phyloP scores from a whole-genome alignment of 1,140 invertebrate genomes.

The Penaeus chinensis region DNA sequence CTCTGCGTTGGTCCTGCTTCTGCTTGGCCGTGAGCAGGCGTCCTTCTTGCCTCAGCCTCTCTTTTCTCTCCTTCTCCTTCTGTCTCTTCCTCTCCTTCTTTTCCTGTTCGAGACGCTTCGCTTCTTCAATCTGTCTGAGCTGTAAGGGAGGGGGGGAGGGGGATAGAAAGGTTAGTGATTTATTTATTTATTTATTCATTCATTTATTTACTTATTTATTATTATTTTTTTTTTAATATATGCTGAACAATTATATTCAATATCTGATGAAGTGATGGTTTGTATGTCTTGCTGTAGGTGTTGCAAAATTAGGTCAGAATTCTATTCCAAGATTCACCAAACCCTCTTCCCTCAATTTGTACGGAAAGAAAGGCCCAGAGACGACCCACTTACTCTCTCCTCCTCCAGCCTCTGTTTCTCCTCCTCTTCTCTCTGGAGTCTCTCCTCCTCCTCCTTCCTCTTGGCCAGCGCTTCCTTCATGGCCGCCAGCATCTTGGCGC shows the following conservation, averaged over 20 bases:
- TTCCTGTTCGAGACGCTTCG: slow-evolving; percentile 83
- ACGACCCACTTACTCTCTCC: slow-evolving; percentile 74
- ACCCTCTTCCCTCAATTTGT: too few relatives aligned
- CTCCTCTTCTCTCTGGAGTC: slow-evolving; percentile 81
- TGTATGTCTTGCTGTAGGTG: background rate
- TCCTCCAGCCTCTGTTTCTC: slow-evolving; percentile 84
- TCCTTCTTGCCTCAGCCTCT: slow-evolving; percentile 92
- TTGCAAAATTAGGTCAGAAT: too few relatives aligned
- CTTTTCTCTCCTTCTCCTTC: slow-evolving; percentile 94
- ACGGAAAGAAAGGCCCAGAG: background rate
- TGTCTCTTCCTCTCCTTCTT: slow-evolving; percentile 91
- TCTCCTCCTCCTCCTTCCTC: slow-evolving; percentile 91
- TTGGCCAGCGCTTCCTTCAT: slow-evolving; percentile 91
- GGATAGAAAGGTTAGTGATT: background rate
- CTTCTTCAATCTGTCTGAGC: slow-evolving; percentile 78
- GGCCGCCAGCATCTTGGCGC: slow-evolving; percentile 82
- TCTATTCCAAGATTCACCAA: too few relatives aligned
- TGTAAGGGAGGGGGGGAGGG: background rate
- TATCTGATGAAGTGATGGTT: background rate
- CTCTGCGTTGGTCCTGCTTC: slow-evolving; percentile 86
- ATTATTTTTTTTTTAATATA: background rate
- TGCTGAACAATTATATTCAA: background rate
- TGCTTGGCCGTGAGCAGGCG: slow-evolving; percentile 93
- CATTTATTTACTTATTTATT: too few relatives aligned
- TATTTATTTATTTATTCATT: too few relatives aligned